These are phyloP conservation scores for Drosophila meridionalis DNA, from an alignment of 2,888 invertebrate genomes.

Conservation along the genomic window DNA sequence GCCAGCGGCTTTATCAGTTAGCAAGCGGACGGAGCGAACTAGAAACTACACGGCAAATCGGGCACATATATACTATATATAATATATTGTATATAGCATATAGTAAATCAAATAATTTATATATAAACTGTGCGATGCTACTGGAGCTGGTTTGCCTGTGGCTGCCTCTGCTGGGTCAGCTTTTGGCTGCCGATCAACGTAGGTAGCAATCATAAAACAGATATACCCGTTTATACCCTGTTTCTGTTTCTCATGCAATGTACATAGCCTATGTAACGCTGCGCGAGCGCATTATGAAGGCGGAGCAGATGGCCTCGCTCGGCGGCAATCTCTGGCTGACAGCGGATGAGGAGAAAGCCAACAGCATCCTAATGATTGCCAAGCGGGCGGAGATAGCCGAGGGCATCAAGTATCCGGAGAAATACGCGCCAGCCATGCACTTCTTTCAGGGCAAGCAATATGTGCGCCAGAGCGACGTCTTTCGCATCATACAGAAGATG, in stretches of 20 bases:
- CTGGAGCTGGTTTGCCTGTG: slow-evolving; percentile 32
- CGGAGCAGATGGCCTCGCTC: slow-evolving; percentile 79
- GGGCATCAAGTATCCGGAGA: slow-evolving; percentile 82
- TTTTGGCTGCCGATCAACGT: slow-evolving; percentile 53
- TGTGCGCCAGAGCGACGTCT: slow-evolving; percentile 87
- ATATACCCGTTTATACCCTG: background rate
- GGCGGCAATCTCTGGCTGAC: slow-evolving; percentile 83
- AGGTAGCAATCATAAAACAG: slow-evolving; percentile 16
- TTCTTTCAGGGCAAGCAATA: slow-evolving; percentile 86
- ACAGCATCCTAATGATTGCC: slow-evolving; percentile 84
- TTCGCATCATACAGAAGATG: slow-evolving; percentile 87
- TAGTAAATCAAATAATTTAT: slow-evolving; percentile 6
- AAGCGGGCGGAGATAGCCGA: slow-evolving; percentile 83
- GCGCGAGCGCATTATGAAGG: slow-evolving; percentile 83
- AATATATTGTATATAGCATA: background rate
- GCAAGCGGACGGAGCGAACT: slow-evolving; percentile 41
- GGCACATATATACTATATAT: slow-evolving; percentile 9
- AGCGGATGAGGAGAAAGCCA: slow-evolving; percentile 83
- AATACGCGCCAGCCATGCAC: slow-evolving; percentile 87
- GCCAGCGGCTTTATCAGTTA: slow-evolving; percentile 64
- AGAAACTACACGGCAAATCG: slow-evolving; percentile 41
- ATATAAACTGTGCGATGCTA: slow-evolving; percentile 37
- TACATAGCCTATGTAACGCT: slow-evolving; percentile 82
- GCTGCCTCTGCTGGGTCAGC: slow-evolving; percentile 29
- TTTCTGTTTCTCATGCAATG: background rate